Percentiles rank a stretch among this genome's conserved stretches.
Evolutionary conservation across 2,797 vertebrate genomes (phyloP).

Genomic region (Malacoraja senta): DNA sequence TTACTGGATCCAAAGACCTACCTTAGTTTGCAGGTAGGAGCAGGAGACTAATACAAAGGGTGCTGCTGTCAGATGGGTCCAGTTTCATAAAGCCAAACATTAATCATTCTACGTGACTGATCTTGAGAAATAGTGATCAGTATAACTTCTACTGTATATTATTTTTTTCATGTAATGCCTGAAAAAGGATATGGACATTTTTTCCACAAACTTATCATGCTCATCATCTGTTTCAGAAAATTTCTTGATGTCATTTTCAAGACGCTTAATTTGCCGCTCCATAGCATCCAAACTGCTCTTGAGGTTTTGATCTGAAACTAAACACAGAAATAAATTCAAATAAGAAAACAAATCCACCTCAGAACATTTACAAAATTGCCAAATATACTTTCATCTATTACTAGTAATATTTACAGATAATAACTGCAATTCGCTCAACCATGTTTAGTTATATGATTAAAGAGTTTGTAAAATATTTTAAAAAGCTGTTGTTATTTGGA

Average conservation of each 20-base stretch:
- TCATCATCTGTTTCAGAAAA: slow-evolving; percentile 77
- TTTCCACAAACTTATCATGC: slow-evolving; percentile 90
- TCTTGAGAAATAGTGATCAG: background rate
- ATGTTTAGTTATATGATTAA: background rate
- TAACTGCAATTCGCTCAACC: background rate
- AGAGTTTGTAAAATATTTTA: background rate
- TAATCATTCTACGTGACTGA: background rate
- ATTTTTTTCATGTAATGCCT: background rate
- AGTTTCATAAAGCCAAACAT: background rate
- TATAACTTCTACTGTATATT: background rate
- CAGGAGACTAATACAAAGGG: too few relatives aligned
- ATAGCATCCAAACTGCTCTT: slow-evolving; percentile 80
- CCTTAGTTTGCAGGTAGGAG: background rate
- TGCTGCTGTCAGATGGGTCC: background rate
- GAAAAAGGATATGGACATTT: slow-evolving; percentile 94
- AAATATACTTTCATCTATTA: slow-evolving; percentile 44
- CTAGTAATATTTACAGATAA: slow-evolving; percentile 41
- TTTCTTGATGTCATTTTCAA: slow-evolving; percentile 81
- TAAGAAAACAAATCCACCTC: slow-evolving; percentile 56
- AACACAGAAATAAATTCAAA: slow-evolving; percentile 49
- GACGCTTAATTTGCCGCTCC: slow-evolving; percentile 77
- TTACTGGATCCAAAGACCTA: background rate
- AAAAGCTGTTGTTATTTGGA: slow-evolving; percentile 57
- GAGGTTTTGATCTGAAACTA: slow-evolving; percentile 89
- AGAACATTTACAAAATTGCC: slow-evolving; percentile 46